Evolutionary conservation across 2,113 vertebrate genomes (phyloP).

Genomic region (Hemibagrus wyckioides): DNA sequence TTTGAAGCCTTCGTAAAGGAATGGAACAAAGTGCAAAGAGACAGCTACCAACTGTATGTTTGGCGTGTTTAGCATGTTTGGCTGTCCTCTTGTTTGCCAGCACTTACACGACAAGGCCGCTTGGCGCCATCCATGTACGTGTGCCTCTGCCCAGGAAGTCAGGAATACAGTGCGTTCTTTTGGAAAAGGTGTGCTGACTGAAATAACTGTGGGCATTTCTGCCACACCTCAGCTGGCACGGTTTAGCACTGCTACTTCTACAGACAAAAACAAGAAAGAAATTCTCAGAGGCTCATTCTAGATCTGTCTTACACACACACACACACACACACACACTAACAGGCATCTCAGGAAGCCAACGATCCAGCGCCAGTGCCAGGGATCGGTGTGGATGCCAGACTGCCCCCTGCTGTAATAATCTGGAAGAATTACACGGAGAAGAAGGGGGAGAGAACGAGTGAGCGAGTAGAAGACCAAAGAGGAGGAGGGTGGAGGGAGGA

Average conservation of each 20-base stretch:
- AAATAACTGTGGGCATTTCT: constrained; percentile 38
- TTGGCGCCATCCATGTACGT: constrained; percentile 16
- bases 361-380: constrained; percentile 45
- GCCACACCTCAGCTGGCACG: constrained; percentile 46
- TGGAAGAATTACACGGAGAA: constrained; percentile 54
- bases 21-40: background rate
- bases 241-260: constrained; percentile 7
- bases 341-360: constrained; percentile 55
- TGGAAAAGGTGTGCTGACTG: constrained; percentile 39
- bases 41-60: constrained; percentile 2
- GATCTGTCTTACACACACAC: constrained; percentile 27
- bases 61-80: constrained; percentile 13
- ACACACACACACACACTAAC: constrained; percentile 34
- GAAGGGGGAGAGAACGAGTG: constrained; percentile 22
- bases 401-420: constrained; percentile 60
- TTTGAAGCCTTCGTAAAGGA: background rate
- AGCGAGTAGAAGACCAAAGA: background rate
- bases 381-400: constrained; percentile 57
- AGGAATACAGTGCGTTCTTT: constrained; percentile 32
- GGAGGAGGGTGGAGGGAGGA: constrained; percentile 12
- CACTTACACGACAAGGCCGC: constrained; percentile 36
- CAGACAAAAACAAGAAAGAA: constrained; percentile 29
- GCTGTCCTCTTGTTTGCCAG: constrained; percentile 22
- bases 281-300: constrained; percentile 14
- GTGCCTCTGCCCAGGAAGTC: constrained; percentile 20